Base-by-base conservation (phyloP, 2,797 vertebrate species). In the Echiichthys vipera region DNA sequence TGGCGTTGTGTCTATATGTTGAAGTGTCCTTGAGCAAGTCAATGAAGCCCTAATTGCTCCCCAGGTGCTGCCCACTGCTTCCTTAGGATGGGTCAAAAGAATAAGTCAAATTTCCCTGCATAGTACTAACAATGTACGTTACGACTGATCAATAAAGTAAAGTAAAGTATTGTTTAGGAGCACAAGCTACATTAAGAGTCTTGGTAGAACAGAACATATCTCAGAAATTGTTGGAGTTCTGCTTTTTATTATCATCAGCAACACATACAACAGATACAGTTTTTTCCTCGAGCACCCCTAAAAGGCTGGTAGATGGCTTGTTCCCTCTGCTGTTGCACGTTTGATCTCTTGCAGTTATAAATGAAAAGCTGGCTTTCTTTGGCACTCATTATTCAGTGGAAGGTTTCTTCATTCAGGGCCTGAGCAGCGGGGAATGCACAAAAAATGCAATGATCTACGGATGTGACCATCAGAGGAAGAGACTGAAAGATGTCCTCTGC, bases 401-500 rank as follows among this genome's bases (percentile, higher is more conserved):
- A 49, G 50, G 45, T 43, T 72, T 75, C 45, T 45, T 59, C 18
- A 29, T 57, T 58, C 39, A 24, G 17, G 17, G 25, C 36, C 30
- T 39, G 53, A 75, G 34, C 59, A 25, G 40, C 5, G 3, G 29
- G 40, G 12, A 54, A 36, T 8, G 49, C 49, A 53, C 5, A 10
- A 50, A 43, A 61, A 54, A 25, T 22, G 27, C 46, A 56, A 24
- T 24, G 43, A 74, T 61, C 20, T 75, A 40, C 27, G 5, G 65
- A 63, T 46, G 39, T 24, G 42, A 74, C 57, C 12, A 24, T 47
- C 30, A 18, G 37, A 65, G 62, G 70, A 34, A 24, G 45, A 61
- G 62, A 71, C 58, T 65, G 77, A 86, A 61, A 79, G 71, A 83
- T 75, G 58, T 69, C 63, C 71, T 84, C 64, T 56, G 17, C 69